phyloP scores from a whole-genome alignment of 1,140 invertebrate genomes.

The Drosophila athabasca region DNA sequence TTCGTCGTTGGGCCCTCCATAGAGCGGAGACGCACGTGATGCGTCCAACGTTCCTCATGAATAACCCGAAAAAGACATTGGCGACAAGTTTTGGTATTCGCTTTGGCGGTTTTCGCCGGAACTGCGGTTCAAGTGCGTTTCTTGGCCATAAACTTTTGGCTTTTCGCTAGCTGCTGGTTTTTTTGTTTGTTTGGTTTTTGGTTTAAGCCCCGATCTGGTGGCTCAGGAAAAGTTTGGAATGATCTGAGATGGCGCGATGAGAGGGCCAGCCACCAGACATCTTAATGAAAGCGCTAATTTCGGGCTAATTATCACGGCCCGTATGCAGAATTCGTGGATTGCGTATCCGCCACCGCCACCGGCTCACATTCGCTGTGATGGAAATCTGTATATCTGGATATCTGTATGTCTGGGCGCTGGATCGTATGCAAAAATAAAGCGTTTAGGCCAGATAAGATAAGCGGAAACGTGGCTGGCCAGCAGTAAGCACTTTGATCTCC shows the following conservation, averaged over 20 bases:
- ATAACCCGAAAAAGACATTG: conserved; percentile 16
- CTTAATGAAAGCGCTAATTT: conserved; percentile 57
- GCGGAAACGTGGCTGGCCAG: conserved; percentile 46
- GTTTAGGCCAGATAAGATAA: conserved; percentile 56
- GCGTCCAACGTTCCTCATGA: conserved; percentile 44
- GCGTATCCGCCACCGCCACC: conserved; percentile 57
- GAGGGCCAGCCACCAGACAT: conserved; percentile 31
- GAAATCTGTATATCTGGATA: too few relatives aligned
- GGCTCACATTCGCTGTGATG: conserved; percentile 13
- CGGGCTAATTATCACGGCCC: conserved; percentile 37
- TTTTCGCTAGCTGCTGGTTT: conserved; percentile 32
- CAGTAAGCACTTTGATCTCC: conserved; percentile 35
- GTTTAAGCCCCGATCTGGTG: conserved; percentile 7
- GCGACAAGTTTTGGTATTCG: conserved; percentile 26
- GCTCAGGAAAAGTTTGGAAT: background rate
- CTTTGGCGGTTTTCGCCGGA: conserved; percentile 41
- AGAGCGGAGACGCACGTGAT: conserved; percentile 53
- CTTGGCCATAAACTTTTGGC: conserved; percentile 53
- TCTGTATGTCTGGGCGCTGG: background rate
- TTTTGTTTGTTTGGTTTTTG: conserved; percentile 21
- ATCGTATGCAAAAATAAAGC: conserved; percentile 29
- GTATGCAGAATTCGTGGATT: conserved; percentile 29
- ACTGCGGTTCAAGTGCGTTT: conserved; percentile 71
- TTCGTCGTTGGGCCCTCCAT: conserved; percentile 6
- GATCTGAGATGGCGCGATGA: conserved; percentile 25